phyloP scores from a whole-genome alignment of 2,888 invertebrate species.

The Chrysodeixis includens region DNA sequence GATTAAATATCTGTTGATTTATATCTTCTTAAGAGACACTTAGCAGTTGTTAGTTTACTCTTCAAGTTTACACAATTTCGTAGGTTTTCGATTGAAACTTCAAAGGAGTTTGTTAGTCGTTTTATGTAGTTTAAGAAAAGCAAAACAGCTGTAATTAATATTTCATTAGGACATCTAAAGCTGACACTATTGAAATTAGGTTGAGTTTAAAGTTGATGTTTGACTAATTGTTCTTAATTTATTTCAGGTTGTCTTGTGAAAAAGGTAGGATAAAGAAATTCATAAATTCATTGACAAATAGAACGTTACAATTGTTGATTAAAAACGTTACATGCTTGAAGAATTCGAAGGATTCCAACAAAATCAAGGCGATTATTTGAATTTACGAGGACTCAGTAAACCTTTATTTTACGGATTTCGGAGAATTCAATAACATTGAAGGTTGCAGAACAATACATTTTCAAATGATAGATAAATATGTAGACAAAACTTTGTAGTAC shows the following conservation, averaged over 20 bases:
- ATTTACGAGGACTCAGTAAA: conserved; percentile 2
- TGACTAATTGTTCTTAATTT: too few species aligned
- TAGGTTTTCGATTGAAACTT: conserved; percentile 21
- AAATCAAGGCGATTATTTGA: conserved; percentile 19
- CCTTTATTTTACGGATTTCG: neutral
- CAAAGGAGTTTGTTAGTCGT: conserved; percentile 29
- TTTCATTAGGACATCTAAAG: too few species aligned
- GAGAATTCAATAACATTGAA: neutral
- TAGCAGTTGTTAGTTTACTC: conserved; percentile 27
- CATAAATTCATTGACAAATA: too few species aligned
- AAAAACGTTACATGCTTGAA: conserved; percentile 8
- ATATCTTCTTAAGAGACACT: conserved; percentile 30
- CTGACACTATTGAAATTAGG: too few species aligned
- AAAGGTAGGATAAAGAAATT: too few species aligned
- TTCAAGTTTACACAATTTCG: neutral
- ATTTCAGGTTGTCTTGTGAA: too few species aligned
- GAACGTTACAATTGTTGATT: neutral
- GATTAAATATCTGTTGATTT: conserved; percentile 38
- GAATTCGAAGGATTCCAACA: conserved; percentile 20
- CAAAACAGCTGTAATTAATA: too few species aligned
- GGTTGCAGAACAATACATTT: neutral
- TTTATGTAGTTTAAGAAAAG: conserved; percentile 13
- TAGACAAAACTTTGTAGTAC: neutral
- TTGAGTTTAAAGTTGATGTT: too few species aligned
- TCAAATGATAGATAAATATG: neutral